Percentiles rank a stretch among this genome's conserved stretches.
Conservation (phyloP, 2,113 vertebrate species). For the Tiliqua scincoides region DNA sequence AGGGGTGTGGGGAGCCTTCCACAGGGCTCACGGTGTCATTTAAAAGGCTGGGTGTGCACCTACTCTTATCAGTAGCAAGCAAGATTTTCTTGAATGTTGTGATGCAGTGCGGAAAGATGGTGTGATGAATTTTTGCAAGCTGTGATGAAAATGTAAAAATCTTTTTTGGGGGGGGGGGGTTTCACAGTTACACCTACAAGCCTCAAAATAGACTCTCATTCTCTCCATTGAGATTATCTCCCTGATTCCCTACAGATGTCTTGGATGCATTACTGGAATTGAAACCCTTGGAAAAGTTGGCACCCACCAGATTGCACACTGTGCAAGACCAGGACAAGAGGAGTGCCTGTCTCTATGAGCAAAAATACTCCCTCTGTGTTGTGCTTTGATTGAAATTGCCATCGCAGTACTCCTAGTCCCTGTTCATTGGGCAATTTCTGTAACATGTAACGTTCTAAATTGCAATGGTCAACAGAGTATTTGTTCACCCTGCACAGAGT, state of each 20-base stretch:
- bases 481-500: too few species aligned
- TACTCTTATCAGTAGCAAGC: too few species aligned
- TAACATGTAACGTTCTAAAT: background rate
- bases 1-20: too few species aligned
- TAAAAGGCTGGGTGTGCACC: too few species aligned
- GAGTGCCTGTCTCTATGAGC: background rate
- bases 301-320: constrained; percentile 51
- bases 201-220: constrained; percentile 51
- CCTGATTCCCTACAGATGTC: constrained; percentile 58
- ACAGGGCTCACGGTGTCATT: too few species aligned
- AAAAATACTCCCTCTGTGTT: constrained; percentile 17
- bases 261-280: constrained; percentile 57
- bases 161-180: too few species aligned
- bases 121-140: constrained; percentile 45
- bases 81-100: constrained; percentile 19
- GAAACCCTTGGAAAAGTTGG: constrained; percentile 39
- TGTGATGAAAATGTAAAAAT: constrained; percentile 24
- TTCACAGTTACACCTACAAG: too few species aligned
- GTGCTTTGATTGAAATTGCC: background rate
- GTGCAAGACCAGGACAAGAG: constrained; percentile 41
- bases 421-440: background rate
- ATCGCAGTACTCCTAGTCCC: background rate
- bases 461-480: too few species aligned
- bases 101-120: constrained; percentile 47
- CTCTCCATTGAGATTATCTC: constrained; percentile 56